Evolutionary conservation across 2,888 invertebrate species (phyloP), one percentile per base, ranked within the genome.

Genomic region (Eumerus sabulonum): DNA sequence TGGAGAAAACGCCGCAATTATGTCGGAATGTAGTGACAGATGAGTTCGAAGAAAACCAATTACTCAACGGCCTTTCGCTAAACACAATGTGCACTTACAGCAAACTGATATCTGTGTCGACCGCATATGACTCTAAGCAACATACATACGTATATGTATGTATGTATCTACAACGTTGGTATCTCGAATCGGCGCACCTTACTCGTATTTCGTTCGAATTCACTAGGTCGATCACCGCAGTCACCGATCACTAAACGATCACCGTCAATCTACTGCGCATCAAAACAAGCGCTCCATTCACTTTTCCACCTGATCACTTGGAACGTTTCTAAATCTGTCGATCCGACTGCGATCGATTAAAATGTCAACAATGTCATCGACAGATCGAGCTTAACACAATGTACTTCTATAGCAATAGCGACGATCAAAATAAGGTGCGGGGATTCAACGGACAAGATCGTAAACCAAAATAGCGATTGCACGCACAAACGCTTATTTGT

Each of bases 341-440:
- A 67, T 50, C 16, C 77, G 67, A 77, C 67, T 68, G 73, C 63
- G 72, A 62, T 79, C 70, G 74, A 74, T 79, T 73, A 70, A 68
- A 66, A 68, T 79, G 68, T 73, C 73, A 74, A 70, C 73, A 79
- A 79, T 79, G 79, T 74, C 68, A 57, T 68, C 64, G 47, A 59
- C 40, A n/a, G 40, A n/a, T 40, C n/a, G 67, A 4, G 57, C 53
- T 12, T 42, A 27, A 47, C 48, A 47, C 48, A 16, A 42, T 18
- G 18, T 27, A 27, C 27, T 7, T 27, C 27, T 27, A 27, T 27
- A 27, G 27, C 2, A 27, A 27, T 27, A 27, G 7, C 36, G 44
- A 50, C 47, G 47, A 47, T 53, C 36, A 53, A 35, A 14, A 50
- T 14, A 40, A 56, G 9, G 9, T 40, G 9, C 40, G 9, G n/a